Base-by-base conservation (phyloP, 2,888 invertebrate genomes). In the Frankliniella intonsa region DNA sequence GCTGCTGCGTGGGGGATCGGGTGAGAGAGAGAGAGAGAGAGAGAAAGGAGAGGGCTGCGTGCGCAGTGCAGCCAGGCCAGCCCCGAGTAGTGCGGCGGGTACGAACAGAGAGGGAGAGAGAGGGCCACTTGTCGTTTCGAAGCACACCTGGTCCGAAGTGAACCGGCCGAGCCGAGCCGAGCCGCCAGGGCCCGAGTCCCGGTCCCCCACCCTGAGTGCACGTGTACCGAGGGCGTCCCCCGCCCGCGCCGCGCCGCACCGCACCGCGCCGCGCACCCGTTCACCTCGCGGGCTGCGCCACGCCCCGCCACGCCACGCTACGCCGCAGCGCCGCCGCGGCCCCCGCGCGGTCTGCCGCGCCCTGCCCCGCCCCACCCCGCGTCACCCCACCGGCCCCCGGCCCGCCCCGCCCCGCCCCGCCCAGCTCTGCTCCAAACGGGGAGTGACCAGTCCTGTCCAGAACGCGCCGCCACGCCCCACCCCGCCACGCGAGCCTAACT, bases 381-480 rank as follows among this genome's bases (percentile, higher is more conserved):
- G 5, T 14, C 55, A 14, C 55, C 55, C 19, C 55, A 12, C 55
- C 17, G 14, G 14, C 14, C 55, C 17, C 14, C 55, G 14, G 1
- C 17, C 14, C 55, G 17, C 55, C 55, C 17, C 55, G 55, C 17
- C 55, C 55, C 55, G 17, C 55, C 14, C 17, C 55, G 14, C 3
- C 55, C 55, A 11, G 14, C 55, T 14, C 19, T 17, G 65, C 19
- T n/a, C 65, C 22, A 22, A 22, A 22, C n/a, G 69, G 22, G 11
- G 69, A 76, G 69, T 76, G 69, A 76, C 69, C 69, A 76, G 69
- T 76, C 69, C 69, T 76, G 69, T 76, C 25, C 69, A 55, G 55
- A 55, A 55, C 17, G 17, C 17, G 14, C 55, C 55, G 8, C 55
- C 55, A 55, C 55, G 14, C 55, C 55, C 11, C 14, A 19, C 55